Conservation (phyloP, 2,797 vertebrate genomes). For the Takifugu rubripes region DNA sequence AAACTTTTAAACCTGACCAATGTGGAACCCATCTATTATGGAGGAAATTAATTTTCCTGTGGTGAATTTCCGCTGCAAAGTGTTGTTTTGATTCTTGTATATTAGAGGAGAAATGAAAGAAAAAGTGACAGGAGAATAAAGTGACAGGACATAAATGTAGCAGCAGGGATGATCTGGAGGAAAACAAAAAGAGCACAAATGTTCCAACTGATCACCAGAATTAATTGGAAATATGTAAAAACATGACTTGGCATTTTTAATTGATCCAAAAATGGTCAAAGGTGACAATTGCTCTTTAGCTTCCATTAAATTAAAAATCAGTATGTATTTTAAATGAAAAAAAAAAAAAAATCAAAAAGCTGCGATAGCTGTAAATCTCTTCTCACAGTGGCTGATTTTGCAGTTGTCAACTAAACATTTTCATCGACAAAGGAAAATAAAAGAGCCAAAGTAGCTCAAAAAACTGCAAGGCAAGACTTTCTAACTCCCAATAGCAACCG, state of each 20-base stretch:
- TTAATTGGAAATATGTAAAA: neutral
- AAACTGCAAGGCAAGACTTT: conserved; percentile 19
- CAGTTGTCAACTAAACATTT: conserved; percentile 11
- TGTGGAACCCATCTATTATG: conserved; percentile 37
- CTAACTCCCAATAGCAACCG: conserved; percentile 10
- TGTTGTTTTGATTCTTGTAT: conserved; percentile 34
- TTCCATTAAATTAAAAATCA: too few species aligned
- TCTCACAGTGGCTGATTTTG: conserved; percentile 11
- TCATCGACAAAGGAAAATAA: conserved; percentile 12
- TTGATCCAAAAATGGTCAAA: too few species aligned
- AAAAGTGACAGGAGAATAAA: conserved; percentile 1
- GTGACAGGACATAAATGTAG: neutral
- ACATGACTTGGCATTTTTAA: too few species aligned
- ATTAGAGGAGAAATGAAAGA: conserved; percentile 15
- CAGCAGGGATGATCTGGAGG: neutral
- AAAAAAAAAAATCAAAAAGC: too few species aligned
- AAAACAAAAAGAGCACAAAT: neutral
- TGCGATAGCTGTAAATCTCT: too few species aligned
- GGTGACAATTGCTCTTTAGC: too few species aligned
- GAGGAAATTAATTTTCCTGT: conserved; percentile 55
- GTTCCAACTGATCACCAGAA: conserved; percentile 1
- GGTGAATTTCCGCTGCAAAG: conserved; percentile 52
- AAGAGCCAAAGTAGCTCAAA: conserved; percentile 9
- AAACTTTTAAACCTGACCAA: conserved; percentile 36
- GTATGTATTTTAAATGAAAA: too few species aligned